phyloP scores from a whole-genome alignment of 2,113 vertebrate species.

The Melanocharis versteri region DNA sequence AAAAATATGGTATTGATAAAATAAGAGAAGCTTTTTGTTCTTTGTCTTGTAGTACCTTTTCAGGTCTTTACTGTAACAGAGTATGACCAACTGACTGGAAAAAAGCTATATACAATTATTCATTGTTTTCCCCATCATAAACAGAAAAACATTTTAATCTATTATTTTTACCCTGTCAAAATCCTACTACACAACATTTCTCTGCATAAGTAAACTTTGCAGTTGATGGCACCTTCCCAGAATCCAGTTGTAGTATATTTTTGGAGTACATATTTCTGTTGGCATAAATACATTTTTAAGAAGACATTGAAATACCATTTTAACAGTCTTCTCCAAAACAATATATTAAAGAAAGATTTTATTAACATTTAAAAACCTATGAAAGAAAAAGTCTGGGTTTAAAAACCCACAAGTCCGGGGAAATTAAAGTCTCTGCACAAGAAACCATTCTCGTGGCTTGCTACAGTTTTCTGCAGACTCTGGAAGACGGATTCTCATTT shows the following conservation, averaged over 20 bases:
- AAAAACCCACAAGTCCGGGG: neutral
- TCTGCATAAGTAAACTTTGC: neutral
- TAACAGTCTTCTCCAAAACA: neutral
- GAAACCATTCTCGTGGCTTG: neutral
- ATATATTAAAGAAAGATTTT: neutral
- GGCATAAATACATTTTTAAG: neutral
- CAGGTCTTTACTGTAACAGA: neutral
- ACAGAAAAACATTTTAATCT: neutral
- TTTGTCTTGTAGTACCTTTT: neutral
- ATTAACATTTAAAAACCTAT: neutral
- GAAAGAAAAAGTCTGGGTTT: neutral
- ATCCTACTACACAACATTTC: neutral
- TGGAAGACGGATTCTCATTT: neutral
- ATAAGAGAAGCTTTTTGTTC: neutral
- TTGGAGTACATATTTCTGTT: neutral
- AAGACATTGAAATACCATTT: neutral
- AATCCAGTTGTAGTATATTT: neutral
- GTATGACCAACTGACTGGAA: neutral
- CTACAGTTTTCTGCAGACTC: neutral
- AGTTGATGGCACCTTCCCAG: neutral
- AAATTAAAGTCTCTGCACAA: neutral
- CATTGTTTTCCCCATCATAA: neutral
- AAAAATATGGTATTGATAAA: neutral
- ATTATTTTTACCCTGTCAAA: neutral
- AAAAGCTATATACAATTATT: neutral